Conservation (phyloP, 2,888 invertebrate genomes). For the Caenorhabditis panamensis region DNA sequence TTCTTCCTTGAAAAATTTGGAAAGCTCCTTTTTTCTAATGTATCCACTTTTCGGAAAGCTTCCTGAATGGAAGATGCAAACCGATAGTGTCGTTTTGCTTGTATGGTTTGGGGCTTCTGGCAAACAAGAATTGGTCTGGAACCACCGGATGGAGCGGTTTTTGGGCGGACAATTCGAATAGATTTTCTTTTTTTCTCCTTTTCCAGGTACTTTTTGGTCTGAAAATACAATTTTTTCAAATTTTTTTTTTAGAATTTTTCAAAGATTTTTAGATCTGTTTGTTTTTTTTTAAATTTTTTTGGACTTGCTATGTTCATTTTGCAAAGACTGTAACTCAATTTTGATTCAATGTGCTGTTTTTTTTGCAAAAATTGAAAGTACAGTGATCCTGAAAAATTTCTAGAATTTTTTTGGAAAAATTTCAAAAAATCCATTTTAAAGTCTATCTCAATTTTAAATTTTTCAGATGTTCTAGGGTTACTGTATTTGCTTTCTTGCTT, state of each 20-base stretch:
- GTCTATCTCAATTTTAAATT: too few species aligned
- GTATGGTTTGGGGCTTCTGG: neutral
- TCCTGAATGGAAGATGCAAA: conserved; percentile 39
- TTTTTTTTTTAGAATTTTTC: neutral
- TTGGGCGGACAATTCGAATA: neutral
- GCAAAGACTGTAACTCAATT: too few species aligned
- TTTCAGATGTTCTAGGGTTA: too few species aligned
- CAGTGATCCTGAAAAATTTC: too few species aligned
- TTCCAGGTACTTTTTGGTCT: conserved; percentile 4
- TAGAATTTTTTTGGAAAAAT: too few species aligned
- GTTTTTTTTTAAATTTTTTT: too few species aligned
- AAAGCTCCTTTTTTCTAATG: neutral
- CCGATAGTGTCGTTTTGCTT: neutral
- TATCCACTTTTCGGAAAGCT: conserved; percentile 1
- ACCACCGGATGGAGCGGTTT: neutral
- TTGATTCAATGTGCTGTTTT: too few species aligned
- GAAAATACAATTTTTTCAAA: conserved; percentile 1
- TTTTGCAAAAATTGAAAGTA: too few species aligned
- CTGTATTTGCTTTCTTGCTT: too few species aligned
- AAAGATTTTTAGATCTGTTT: too few species aligned
- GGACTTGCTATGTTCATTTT: too few species aligned
- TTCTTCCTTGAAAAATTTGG: neutral
- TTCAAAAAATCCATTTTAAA: too few species aligned
- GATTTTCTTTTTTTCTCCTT: conserved; percentile 6
- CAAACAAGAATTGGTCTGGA: neutral